Evolutionary conservation across 1,140 invertebrate species (phyloP).

Genomic region (Caenorhabditis latens): DNA sequence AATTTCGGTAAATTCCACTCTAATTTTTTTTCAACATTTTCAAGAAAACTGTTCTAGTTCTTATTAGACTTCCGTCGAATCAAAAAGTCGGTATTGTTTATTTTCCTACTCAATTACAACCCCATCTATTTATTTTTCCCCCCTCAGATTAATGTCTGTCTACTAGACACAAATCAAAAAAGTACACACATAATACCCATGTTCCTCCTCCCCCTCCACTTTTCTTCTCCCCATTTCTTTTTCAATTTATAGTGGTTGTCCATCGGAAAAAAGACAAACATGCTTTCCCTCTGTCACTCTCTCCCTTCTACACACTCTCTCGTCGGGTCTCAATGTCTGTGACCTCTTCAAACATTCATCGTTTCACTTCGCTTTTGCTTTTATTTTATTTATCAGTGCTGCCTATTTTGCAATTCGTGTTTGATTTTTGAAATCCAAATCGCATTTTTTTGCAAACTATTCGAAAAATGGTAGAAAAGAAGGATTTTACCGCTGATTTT

Average conservation of each 20-base stretch:
- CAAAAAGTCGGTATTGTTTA: neutral
- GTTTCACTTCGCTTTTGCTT: neutral
- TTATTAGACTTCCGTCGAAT: neutral
- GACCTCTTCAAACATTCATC: neutral
- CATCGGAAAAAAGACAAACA: slow-evolving; percentile 19
- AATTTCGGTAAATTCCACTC: no score
- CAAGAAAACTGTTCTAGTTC: no score
- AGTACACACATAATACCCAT: slow-evolving; percentile 8
- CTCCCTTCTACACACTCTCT: neutral
- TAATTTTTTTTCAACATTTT: no score
- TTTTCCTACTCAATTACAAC: slow-evolving; percentile 20
- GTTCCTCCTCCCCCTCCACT: neutral
- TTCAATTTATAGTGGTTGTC: neutral
- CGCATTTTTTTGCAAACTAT: neutral
- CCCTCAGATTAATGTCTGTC: slow-evolving; percentile 11
- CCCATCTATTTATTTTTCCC: neutral
- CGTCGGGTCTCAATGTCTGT: neutral
- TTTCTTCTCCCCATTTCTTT: neutral
- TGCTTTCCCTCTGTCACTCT: neutral
- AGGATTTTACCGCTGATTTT: no score
- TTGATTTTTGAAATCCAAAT: neutral
- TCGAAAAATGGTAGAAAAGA: no score
- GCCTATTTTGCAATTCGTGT: neutral
- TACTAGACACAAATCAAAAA: neutral
- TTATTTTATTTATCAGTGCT: slow-evolving; percentile 3